Evolutionary conservation across 2,888 invertebrate species (phyloP).

Genomic region (Drosophila nigritarsus): DNA sequence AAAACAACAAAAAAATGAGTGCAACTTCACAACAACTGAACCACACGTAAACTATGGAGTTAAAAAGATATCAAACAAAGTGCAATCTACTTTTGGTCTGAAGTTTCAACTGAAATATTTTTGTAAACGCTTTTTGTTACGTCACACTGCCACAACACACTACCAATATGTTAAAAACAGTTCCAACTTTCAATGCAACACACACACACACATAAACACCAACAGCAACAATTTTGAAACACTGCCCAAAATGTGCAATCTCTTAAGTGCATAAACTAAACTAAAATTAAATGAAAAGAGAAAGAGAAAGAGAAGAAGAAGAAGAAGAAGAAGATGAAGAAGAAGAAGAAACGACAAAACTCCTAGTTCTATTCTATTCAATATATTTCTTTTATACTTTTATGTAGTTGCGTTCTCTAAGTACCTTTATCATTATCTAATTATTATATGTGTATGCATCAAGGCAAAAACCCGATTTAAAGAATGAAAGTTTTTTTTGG

Average conservation of each 20-base stretch:
- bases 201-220: slow-evolving; percentile 20
- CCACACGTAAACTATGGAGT: slow-evolving; percentile 16
- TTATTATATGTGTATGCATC: slow-evolving; percentile 53
- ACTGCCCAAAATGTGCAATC: slow-evolving; percentile 81
- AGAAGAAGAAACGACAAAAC: slow-evolving; percentile 50
- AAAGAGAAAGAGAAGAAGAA: slow-evolving; percentile 30
- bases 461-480: slow-evolving; percentile 5
- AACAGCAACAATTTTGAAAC: slow-evolving; percentile 63
- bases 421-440: slow-evolving; percentile 71
- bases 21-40: slow-evolving; percentile 10
- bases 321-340: slow-evolving; percentile 15
- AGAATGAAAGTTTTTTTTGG: slow-evolving; percentile 33
- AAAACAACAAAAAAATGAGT: slow-evolving; percentile 1
- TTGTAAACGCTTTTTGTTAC: slow-evolving; percentile 59
- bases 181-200: slow-evolving; percentile 61
- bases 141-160: slow-evolving; percentile 67
- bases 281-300: slow-evolving; percentile 36
- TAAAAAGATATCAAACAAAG: slow-evolving; percentile 9
- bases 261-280: slow-evolving; percentile 64
- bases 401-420: slow-evolving; percentile 76
- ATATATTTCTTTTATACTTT: slow-evolving; percentile 59
- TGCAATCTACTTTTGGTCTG: slow-evolving; percentile 53
- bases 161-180: slow-evolving; percentile 43
- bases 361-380: slow-evolving; percentile 64
- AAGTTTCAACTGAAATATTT: slow-evolving; percentile 49